These are phyloP conservation scores for Conistra vaccinii DNA, from an alignment of 2,888 invertebrate genomes.

Conservation along the genomic window DNA sequence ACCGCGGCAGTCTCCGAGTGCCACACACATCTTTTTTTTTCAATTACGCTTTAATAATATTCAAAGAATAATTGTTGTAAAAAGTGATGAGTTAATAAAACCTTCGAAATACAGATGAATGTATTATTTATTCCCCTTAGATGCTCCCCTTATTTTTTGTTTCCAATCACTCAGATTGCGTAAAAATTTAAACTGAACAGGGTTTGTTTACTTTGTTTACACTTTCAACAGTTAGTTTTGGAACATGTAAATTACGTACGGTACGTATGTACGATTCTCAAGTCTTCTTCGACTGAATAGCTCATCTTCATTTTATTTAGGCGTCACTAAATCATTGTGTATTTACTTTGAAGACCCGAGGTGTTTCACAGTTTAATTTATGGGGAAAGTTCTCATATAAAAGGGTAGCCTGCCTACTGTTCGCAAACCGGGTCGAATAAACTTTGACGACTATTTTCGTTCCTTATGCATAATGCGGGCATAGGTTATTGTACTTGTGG, in stretches of 20 bases:
- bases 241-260: not conserved
- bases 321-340: slow-evolving; percentile 64
- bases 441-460: slow-evolving; percentile 69
- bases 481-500: slow-evolving; percentile 49
- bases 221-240: not conserved
- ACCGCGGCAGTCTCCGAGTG: too few species aligned
- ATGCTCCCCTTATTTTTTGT: too few species aligned
- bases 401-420: slow-evolving; percentile 70
- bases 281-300: slow-evolving; percentile 37
- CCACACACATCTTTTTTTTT: too few species aligned
- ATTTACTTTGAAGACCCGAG: slow-evolving; percentile 64
- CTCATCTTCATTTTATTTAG: slow-evolving; percentile 66
- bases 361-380: slow-evolving; percentile 74
- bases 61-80: not conserved
- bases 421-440: slow-evolving; percentile 69
- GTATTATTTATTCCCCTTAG: too few species aligned
- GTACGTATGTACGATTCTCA: not conserved
- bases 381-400: slow-evolving; percentile 75
- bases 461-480: slow-evolving; percentile 64
- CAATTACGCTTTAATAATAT: not conserved
- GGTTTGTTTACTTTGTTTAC: not conserved
- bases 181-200: not conserved
- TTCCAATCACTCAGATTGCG: too few species aligned
- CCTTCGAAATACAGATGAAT: too few species aligned
- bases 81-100: too few species aligned